A percentile compares a stretch with the other conserved stretches of the same genome.
phyloP scores from a whole-genome alignment of 2,888 invertebrate genomes.

The Thecophora atra region DNA sequence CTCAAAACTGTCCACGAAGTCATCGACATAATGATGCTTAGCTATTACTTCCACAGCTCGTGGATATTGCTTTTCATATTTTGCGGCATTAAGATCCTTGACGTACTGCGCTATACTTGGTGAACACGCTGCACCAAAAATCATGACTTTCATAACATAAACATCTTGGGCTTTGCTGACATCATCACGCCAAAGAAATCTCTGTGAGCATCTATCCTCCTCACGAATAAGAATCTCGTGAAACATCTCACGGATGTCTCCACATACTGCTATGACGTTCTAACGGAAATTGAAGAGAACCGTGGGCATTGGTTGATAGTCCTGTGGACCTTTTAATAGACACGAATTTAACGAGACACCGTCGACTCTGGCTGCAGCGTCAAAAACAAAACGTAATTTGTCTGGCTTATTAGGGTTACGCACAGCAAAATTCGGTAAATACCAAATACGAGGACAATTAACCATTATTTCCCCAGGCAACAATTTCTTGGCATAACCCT shows the following conservation, averaged over 20 bases:
- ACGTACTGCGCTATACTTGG: slow-evolving; percentile 36
- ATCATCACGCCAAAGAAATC: slow-evolving; percentile 38
- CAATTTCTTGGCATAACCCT: slow-evolving; percentile 32
- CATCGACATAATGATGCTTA: slow-evolving; percentile 40
- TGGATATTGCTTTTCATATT: slow-evolving; percentile 11
- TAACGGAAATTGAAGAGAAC: slow-evolving; percentile 58
- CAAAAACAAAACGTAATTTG: neutral
- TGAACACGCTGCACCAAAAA: slow-evolving; percentile 38
- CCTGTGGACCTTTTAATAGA: neutral
- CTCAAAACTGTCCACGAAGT: slow-evolving; percentile 36
- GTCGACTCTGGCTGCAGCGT: neutral
- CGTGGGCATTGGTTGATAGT: slow-evolving; percentile 49
- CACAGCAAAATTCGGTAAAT: slow-evolving; percentile 50
- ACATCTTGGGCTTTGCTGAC: slow-evolving; percentile 16
- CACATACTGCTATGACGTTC: slow-evolving; percentile 52
- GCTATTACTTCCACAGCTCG: slow-evolving; percentile 35
- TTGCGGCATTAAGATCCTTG: slow-evolving; percentile 37
- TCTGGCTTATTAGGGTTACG: neutral
- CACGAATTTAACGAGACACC: neutral
- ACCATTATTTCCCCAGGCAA: neutral
- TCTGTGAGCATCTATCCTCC: slow-evolving; percentile 36
- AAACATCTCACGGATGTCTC: slow-evolving; percentile 51
- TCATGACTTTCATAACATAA: slow-evolving; percentile 38
- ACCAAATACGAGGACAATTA: slow-evolving; percentile 45
- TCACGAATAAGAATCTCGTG: slow-evolving; percentile 42